These are phyloP conservation scores for Gortyna flavago DNA, from an alignment of 2,888 invertebrate species.

Conservation along the genomic window DNA sequence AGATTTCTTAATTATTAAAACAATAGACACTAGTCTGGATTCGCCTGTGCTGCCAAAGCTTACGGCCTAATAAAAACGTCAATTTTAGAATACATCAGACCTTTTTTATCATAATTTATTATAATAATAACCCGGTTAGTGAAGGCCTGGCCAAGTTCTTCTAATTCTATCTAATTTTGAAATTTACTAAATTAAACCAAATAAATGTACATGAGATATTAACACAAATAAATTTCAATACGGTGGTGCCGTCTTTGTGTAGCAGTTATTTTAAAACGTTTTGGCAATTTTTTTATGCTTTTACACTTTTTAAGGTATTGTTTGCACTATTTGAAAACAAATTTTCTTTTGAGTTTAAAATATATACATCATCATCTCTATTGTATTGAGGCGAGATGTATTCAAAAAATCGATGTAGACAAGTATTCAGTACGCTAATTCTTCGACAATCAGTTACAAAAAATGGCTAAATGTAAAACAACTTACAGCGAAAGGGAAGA, in stretches of 20 bases:
- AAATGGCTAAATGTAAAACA: conserved; percentile 33
- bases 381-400: conserved; percentile 17
- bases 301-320: too few relatives aligned
- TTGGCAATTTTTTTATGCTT: too few relatives aligned
- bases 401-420: conserved; percentile 31
- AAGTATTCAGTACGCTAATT: conserved; percentile 9
- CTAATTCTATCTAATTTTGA: too few relatives aligned
- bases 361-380: background rate
- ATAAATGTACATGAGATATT: background rate
- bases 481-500: conserved; percentile 58
- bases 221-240: conserved; percentile 5
- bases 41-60: background rate
- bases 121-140: background rate
- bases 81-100: conserved; percentile 52
- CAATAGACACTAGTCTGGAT: background rate
- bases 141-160: background rate
- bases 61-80: conserved; percentile 12
- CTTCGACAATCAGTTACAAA: conserved; percentile 19
- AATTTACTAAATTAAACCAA: conserved; percentile 6
- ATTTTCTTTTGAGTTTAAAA: too few relatives aligned
- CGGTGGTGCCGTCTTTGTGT: too few relatives aligned
- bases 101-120: conserved; percentile 29
- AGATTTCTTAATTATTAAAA: background rate
- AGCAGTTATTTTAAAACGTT: too few relatives aligned
- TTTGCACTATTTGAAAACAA: too few relatives aligned